A percentile compares a stretch with the other conserved stretches of the same genome.
Conservation (phyloP, 2,888 invertebrate genomes). For the Lasioglossum marginatum region DNA sequence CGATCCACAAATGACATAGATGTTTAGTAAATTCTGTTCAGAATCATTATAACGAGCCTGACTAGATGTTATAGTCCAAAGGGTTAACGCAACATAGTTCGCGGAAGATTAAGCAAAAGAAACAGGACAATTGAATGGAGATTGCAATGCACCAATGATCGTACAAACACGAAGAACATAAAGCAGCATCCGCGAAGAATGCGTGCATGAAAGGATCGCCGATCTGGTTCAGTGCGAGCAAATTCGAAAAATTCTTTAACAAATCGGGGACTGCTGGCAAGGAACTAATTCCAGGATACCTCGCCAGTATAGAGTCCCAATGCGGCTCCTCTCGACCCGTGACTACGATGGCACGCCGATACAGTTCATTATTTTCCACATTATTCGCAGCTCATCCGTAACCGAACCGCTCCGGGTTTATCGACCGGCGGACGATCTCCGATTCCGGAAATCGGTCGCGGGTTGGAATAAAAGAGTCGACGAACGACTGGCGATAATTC, state of each 20-base stretch:
- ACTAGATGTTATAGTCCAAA: background rate
- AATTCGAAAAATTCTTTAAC: background rate
- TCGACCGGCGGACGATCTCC: slow-evolving; percentile 2
- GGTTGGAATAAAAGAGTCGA: slow-evolving; percentile 7
- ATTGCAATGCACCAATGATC: background rate
- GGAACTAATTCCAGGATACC: background rate
- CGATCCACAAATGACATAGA: background rate
- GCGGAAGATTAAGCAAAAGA: background rate
- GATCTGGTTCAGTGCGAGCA: background rate
- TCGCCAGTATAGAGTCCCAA: background rate
- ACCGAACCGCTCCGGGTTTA: slow-evolving; percentile 1
- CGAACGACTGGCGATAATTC: slow-evolving; percentile 13
- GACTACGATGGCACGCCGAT: background rate
- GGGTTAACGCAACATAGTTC: background rate
- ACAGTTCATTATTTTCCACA: background rate
- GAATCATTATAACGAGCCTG: background rate
- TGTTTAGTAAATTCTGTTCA: background rate
- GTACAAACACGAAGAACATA: background rate
- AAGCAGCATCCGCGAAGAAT: background rate
- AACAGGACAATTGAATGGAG: background rate
- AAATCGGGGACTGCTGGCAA: background rate
- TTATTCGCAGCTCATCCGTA: slow-evolving; percentile 20
- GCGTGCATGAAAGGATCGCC: background rate
- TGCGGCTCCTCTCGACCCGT: background rate
- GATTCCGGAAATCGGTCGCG: slow-evolving; percentile 40